These are phyloP conservation scores for Semnornis frantzii DNA, from an alignment of 2,113 vertebrate genomes.

Conservation along the genomic window DNA sequence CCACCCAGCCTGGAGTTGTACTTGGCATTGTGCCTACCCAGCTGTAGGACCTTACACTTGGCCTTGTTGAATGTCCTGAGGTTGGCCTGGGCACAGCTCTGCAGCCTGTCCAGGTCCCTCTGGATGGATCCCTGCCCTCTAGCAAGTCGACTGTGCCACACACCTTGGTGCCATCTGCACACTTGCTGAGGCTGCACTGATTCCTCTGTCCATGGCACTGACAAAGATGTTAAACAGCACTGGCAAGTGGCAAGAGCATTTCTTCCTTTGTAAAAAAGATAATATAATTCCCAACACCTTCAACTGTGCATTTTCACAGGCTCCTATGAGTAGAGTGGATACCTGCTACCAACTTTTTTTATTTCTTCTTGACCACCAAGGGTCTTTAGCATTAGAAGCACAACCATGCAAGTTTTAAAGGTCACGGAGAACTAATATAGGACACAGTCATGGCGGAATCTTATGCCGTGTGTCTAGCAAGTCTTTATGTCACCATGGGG, in stretches of 20 bases:
- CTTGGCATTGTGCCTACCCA: too few species aligned
- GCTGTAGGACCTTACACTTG: too few species aligned
- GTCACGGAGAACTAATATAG: not conserved
- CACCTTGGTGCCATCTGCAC: too few species aligned
- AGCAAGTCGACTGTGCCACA: too few species aligned
- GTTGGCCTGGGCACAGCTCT: too few species aligned
- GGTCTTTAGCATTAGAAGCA: not conserved
- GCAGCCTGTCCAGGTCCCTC: too few species aligned
- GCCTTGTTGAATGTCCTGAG: too few species aligned
- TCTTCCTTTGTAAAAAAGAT: not conserved
- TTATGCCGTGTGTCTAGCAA: not conserved
- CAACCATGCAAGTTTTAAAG: not conserved
- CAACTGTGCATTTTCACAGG: not conserved
- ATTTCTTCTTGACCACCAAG: not conserved
- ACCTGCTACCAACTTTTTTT: accelerated
- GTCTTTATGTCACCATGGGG: not conserved
- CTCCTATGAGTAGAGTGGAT: not conserved
- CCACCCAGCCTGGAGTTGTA: too few species aligned
- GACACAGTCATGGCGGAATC: not conserved
- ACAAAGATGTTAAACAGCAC: too few species aligned
- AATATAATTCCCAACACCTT: not conserved
- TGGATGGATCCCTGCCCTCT: too few species aligned
- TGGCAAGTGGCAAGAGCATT: not conserved
- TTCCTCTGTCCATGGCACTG: too few species aligned
- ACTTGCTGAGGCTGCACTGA: too few species aligned